These are phyloP conservation scores for Microtus ochrogaster DNA, from an alignment of 2,113 vertebrate species.

Conservation along the genomic window DNA sequence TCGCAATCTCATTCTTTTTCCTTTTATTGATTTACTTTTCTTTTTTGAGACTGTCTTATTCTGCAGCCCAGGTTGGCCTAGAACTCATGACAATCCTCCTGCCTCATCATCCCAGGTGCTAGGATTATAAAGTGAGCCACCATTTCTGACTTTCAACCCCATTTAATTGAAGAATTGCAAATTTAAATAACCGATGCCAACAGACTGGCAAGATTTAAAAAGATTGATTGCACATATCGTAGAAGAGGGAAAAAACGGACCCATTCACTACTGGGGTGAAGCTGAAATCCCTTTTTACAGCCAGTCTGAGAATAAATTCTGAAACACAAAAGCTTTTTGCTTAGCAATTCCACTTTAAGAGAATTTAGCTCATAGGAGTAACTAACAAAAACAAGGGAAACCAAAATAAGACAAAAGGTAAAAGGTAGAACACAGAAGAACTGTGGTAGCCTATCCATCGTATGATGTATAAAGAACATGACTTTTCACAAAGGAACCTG, in stretches of 20 bases:
- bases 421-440: slow-evolving; percentile 34
- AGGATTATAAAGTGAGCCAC: not conserved
- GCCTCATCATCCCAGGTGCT: not conserved
- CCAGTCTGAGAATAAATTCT: slow-evolving; percentile 3
- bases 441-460: not conserved
- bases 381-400: not conserved
- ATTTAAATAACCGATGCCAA: slow-evolving; percentile 46
- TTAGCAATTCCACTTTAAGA: slow-evolving; percentile 34
- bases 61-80: not conserved
- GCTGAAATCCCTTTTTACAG: not conserved
- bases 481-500: not conserved
- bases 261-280: not conserved
- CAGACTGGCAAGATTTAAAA: not conserved
- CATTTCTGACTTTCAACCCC: not conserved
- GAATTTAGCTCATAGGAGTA: slow-evolving; percentile 41
- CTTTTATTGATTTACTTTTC: not conserved
- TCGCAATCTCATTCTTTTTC: not conserved
- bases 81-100: not conserved
- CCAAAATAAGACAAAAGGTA: not conserved
- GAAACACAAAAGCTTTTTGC: slow-evolving; percentile 25
- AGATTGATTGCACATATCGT: not conserved
- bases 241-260: not conserved
- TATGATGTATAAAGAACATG: not conserved
- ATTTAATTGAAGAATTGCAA: not conserved
- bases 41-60: not conserved